phyloP scores from a whole-genome alignment of 2,113 vertebrate species.

The Catharus minimus region DNA sequence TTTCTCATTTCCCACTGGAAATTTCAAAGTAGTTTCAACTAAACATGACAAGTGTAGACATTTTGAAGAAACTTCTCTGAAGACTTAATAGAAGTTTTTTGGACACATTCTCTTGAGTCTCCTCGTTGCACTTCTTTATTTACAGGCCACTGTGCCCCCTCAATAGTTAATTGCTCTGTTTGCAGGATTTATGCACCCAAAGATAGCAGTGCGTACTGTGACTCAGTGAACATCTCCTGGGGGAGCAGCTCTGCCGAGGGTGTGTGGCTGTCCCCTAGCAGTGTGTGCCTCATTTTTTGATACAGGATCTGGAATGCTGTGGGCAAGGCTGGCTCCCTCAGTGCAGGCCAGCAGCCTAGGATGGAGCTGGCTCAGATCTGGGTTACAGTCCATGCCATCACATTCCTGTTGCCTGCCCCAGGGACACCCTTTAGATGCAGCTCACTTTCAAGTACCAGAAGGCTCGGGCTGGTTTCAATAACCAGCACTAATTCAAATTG shows the following conservation, averaged over 20 bases:
- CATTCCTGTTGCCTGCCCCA: not conserved
- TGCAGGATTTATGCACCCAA: not conserved
- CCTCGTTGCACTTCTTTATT: not conserved
- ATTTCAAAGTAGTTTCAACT: not conserved
- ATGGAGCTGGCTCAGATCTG: not conserved
- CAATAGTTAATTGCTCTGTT: not conserved
- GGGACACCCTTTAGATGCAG: not conserved
- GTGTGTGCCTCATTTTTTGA: not conserved
- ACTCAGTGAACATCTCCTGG: not conserved
- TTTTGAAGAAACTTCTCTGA: not conserved
- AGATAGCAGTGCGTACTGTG: not conserved
- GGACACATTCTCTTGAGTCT: not conserved
- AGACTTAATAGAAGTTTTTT: not conserved
- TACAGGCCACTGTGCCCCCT: not conserved
- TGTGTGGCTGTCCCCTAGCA: rapidly evolving
- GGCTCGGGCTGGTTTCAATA: not conserved
- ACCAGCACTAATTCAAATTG: not conserved
- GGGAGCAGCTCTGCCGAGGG: not conserved
- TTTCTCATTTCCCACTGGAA: not conserved
- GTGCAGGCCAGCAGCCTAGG: not conserved
- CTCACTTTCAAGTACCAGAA: not conserved
- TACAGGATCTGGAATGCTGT: not conserved
- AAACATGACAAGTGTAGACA: not conserved
- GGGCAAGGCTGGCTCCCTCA: not conserved
- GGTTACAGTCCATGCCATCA: not conserved